Conservation (phyloP, 2,113 vertebrate genomes). For the Brachirus orientalis region DNA sequence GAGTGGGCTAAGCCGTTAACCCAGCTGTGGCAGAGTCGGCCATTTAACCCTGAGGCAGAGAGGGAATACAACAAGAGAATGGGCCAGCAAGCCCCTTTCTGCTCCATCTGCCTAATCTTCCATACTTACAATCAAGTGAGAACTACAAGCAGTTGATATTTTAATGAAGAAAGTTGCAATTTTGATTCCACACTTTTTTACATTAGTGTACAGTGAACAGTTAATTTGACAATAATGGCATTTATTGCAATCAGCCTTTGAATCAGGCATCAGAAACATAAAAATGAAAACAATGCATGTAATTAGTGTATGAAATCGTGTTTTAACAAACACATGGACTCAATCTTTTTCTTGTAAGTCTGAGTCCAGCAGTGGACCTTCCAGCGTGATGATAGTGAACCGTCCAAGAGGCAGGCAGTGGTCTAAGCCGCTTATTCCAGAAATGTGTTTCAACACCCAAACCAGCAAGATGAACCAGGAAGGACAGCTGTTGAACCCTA, state of each 20-base stretch:
- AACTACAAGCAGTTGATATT: neutral
- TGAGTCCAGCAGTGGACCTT: conserved; percentile 78
- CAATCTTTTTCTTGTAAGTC: conserved; percentile 70
- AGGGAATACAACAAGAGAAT: conserved; percentile 89
- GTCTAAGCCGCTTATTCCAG: conserved; percentile 94
- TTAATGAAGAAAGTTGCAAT: neutral
- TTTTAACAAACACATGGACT: neutral
- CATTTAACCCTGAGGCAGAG: conserved; percentile 88
- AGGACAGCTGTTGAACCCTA: conserved; percentile 90
- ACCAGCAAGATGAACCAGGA: conserved; percentile 82
- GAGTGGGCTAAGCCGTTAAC: conserved; percentile 91
- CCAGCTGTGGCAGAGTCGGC: conserved; percentile 92
- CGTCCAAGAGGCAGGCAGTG: conserved; percentile 71
- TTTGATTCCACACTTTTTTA: no score
- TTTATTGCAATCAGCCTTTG: no score
- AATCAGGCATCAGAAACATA: no score
- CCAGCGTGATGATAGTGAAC: conserved; percentile 67
- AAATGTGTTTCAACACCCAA: conserved; percentile 96
- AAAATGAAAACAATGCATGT: neutral
- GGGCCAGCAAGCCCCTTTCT: conserved; percentile 90
- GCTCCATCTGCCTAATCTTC: conserved; percentile 94
- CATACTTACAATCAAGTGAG: conserved; percentile 88
- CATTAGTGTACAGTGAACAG: no score
- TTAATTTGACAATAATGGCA: no score
- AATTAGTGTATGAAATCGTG: neutral